Conservation (phyloP, 1,140 invertebrate genomes). For the Maniola jurtina region DNA sequence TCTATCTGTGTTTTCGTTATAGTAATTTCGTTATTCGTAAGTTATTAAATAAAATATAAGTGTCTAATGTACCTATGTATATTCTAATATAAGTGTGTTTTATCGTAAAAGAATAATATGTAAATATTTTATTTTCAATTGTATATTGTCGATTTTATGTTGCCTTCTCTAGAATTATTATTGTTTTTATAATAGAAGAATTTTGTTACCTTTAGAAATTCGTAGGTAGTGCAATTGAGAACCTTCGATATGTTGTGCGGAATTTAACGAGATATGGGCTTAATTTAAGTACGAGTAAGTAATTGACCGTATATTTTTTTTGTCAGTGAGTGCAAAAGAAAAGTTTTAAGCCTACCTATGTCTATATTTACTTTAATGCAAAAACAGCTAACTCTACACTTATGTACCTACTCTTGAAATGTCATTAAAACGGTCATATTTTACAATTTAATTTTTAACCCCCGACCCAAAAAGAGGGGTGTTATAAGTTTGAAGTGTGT, state of each 20-base stretch:
- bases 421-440: no score
- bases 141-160: slow-evolving; percentile 17
- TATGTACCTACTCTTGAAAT: no score
- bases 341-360: no score
- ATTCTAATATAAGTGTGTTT: slow-evolving; percentile 27
- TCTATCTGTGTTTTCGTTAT: neutral
- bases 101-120: slow-evolving; percentile 21
- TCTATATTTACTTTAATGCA: no score
- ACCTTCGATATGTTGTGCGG: neutral
- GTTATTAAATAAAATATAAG: slow-evolving; percentile 10
- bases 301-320: no score
- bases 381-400: no score
- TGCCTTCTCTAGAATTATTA: slow-evolving; percentile 4
- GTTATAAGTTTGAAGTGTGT: no score
- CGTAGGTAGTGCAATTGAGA: slow-evolving; percentile 17
- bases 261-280: no score
- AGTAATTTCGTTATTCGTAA: neutral
- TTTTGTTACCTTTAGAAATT: neutral
- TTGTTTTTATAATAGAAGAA: slow-evolving; percentile 6
- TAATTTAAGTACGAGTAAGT: no score
- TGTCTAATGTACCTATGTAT: slow-evolving; percentile 35
- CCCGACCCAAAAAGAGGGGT: no score
- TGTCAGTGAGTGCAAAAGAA: no score
- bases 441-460: no score
- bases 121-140: slow-evolving; percentile 25